These are phyloP conservation scores for Phaethornis superciliosus DNA, from an alignment of 2,113 vertebrate genomes.

Conservation along the genomic window DNA sequence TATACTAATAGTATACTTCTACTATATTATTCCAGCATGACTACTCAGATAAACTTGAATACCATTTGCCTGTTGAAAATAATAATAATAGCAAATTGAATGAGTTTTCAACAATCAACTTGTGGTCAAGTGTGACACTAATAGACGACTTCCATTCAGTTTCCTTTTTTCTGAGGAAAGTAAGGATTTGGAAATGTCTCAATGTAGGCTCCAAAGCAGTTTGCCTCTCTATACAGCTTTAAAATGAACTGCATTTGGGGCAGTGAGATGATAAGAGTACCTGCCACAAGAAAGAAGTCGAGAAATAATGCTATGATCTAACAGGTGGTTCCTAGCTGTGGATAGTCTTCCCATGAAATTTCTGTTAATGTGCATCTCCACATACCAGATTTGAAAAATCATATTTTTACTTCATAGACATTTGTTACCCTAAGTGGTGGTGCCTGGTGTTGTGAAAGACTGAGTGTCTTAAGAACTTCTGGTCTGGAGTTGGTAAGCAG, in stretches of 20 bases:
- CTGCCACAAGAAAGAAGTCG: not conserved
- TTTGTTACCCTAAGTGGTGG: not conserved
- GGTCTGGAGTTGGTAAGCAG: not conserved
- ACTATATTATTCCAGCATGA: fast-evolving
- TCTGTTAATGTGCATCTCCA: not conserved
- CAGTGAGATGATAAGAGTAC: not conserved
- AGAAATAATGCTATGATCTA: not conserved
- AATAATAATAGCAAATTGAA: not conserved
- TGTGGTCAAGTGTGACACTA: not conserved
- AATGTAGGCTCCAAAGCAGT: not conserved
- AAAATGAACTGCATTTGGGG: not conserved
- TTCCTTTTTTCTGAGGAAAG: not conserved
- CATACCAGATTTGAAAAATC: not conserved
- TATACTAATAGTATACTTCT: not conserved
- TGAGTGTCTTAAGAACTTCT: not conserved
- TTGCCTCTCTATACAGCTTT: not conserved
- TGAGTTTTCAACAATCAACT: not conserved
- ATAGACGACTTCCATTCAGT: not conserved
- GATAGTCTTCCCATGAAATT: not conserved
- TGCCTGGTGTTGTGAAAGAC: not conserved
- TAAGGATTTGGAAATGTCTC: not conserved
- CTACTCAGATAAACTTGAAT: not conserved
- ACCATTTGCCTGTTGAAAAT: not conserved
- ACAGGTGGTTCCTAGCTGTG: not conserved
- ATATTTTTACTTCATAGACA: not conserved